Conservation (phyloP, 2,113 vertebrate species). For the Pantherophis guttatus region DNA sequence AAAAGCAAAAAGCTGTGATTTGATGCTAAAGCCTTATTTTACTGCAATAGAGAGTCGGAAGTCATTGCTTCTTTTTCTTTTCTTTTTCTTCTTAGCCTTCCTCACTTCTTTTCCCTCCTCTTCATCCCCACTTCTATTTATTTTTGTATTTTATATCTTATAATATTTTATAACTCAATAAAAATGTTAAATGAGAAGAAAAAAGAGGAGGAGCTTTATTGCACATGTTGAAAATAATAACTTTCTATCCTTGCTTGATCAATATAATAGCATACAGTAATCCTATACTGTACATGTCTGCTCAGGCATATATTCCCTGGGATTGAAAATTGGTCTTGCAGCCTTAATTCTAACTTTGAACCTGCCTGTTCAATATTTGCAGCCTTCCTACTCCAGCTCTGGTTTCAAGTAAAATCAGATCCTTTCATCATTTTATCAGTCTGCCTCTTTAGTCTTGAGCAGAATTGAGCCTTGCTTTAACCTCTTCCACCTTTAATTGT, state of each 20-base stretch:
- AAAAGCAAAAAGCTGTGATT: no score
- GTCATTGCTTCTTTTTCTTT: no score
- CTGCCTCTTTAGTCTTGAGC: not conserved
- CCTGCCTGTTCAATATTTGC: not conserved
- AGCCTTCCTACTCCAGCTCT: not conserved
- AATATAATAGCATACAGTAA: not conserved
- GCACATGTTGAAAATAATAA: not conserved
- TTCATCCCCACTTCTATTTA: no score
- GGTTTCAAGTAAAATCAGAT: not conserved
- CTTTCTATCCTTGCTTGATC: not conserved
- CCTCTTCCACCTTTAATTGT: not conserved
- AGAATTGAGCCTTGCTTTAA: not conserved
- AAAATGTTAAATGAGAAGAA: no score
- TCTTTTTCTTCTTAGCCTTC: no score
- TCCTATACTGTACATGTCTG: not conserved
- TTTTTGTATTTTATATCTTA: no score
- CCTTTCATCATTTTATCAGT: not conserved
- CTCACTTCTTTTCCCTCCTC: no score
- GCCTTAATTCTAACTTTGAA: not conserved
- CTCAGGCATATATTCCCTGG: not conserved
- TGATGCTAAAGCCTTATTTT: no score
- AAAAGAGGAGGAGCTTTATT: not conserved
- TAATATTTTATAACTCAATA: no score
- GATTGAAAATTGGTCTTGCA: not conserved
- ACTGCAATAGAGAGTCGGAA: no score